Evolutionary conservation across 2,113 vertebrate genomes (phyloP).

Genomic region (Pavo muticus): DNA sequence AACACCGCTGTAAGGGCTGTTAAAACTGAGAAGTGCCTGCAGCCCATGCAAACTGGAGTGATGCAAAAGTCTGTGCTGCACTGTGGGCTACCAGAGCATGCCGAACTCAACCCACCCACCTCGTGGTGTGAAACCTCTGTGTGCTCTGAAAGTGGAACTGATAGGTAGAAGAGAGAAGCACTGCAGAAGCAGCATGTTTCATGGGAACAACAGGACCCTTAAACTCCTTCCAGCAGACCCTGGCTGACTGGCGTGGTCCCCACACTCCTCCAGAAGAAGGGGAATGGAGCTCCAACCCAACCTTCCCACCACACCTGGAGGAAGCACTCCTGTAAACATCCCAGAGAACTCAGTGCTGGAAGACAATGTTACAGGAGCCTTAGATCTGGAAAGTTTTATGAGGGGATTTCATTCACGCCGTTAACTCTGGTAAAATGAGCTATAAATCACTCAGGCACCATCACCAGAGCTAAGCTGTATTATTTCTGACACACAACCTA

Average conservation of each 20-base stretch:
- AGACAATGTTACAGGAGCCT: not conserved
- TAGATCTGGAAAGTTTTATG: not conserved
- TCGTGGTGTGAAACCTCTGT: not conserved
- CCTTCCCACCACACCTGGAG: not conserved
- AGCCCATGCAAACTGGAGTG: accelerated
- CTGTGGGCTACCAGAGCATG: accelerated
- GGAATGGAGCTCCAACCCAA: not conserved
- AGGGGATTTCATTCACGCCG: not conserved
- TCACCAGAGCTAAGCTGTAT: not conserved
- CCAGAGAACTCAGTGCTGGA: not conserved
- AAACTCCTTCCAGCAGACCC: not conserved
- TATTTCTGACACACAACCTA: not conserved
- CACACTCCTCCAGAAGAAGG: accelerated
- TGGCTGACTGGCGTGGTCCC: not conserved
- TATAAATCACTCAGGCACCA: not conserved
- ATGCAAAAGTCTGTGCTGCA: not conserved
- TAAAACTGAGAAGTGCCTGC: not conserved
- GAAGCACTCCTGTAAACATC: not conserved
- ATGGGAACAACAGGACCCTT: not conserved
- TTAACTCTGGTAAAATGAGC: not conserved
- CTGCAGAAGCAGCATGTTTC: not conserved
- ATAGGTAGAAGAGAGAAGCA: not conserved
- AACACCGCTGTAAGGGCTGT: not conserved
- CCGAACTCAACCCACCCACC: not conserved
- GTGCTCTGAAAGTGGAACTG: not conserved